Conservation (phyloP, 2,888 invertebrate species). For the Aphrophora alni region DNA sequence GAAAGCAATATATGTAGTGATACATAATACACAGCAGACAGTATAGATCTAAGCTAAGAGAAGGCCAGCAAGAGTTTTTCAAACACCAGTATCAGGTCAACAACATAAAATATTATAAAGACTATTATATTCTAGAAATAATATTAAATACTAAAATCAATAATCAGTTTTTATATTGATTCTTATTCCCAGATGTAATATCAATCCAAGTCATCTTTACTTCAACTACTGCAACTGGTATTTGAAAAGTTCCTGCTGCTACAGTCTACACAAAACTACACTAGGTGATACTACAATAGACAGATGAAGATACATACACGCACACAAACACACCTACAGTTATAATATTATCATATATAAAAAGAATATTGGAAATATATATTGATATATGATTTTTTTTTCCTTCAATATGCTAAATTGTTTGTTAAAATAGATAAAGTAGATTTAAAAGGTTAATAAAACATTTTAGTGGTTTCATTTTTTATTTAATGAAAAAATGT, state of each 20-base stretch:
- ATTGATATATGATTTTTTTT: conserved; percentile 31
- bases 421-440: conserved; percentile 37
- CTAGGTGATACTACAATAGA: conserved; percentile 33
- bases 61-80: conserved; percentile 20
- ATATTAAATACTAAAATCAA: too few species aligned
- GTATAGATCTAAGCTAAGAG: conserved; percentile 33
- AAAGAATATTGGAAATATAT: conserved; percentile 39
- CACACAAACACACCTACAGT: conserved; percentile 34
- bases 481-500: conserved; percentile 10
- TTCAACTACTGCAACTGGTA: background rate
- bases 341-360: conserved; percentile 36
- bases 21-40: conserved; percentile 42
- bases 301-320: conserved; percentile 28
- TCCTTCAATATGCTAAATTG: conserved; percentile 25
- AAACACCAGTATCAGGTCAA: background rate
- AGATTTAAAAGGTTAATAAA: conserved; percentile 36
- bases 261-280: conserved; percentile 28
- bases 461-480: conserved; percentile 30
- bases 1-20: conserved; percentile 42
- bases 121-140: background rate
- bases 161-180: too few species aligned
- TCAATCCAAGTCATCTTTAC: too few species aligned
- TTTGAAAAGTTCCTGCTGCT: conserved; percentile 21
- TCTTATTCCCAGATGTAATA: too few species aligned
- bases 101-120: background rate